Percentiles rank a stretch among this genome's conserved stretches.
phyloP scores from a whole-genome alignment of 2,797 vertebrate species.

The Psittacula echo region DNA sequence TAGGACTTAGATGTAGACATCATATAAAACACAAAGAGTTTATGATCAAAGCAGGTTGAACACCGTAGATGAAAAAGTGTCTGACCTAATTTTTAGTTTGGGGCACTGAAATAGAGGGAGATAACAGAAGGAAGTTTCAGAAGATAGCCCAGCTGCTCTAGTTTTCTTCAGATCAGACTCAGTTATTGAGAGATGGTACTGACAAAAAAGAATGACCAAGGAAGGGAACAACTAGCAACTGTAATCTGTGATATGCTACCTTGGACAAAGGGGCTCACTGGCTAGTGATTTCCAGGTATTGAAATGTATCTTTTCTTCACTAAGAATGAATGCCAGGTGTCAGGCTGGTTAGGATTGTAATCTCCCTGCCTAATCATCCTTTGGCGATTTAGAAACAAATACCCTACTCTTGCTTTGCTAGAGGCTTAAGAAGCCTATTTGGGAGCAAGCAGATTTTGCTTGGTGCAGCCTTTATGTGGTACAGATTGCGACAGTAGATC shows the following conservation, averaged over 20 bases:
- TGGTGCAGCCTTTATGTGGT: background rate
- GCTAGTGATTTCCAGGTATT: background rate
- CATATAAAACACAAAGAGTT: background rate
- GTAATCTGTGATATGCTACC: background rate
- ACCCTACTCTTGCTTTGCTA: background rate
- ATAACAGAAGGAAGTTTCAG: background rate
- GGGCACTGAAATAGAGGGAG: background rate
- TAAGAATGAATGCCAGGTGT: background rate
- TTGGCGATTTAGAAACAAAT: conserved; percentile 19
- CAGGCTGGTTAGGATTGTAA: background rate
- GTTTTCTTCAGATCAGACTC: background rate
- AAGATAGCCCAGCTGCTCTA: background rate
- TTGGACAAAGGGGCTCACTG: background rate
- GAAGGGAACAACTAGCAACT: background rate
- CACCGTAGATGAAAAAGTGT: background rate
- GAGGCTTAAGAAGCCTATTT: background rate
- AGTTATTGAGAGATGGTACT: background rate
- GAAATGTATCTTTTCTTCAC: background rate
- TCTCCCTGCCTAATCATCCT: background rate
- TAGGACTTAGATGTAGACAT: background rate
- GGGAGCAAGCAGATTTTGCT: background rate
- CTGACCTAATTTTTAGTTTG: background rate
- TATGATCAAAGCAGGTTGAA: background rate
- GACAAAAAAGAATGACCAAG: background rate
- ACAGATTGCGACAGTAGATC: background rate